Conservation (phyloP, 2,888 invertebrate genomes). For the Trachelus stipa region DNA sequence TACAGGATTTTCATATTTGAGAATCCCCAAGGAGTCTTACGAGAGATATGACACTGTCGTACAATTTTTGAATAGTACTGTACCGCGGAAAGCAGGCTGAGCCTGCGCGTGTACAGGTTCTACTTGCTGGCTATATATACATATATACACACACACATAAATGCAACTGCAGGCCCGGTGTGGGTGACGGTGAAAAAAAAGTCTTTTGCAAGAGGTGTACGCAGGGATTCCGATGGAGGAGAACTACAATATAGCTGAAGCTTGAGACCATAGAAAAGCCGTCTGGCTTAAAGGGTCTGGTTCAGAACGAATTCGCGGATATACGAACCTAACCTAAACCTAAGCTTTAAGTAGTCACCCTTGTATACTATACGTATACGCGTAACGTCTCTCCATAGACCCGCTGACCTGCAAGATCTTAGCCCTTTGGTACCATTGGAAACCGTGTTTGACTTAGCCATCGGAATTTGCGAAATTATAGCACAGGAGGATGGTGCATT, state of each 20-base stretch:
- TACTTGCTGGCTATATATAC: neutral
- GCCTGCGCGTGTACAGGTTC: neutral
- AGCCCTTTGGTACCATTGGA: neutral
- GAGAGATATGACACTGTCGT: neutral
- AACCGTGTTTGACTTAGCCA: neutral
- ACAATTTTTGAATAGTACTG: neutral
- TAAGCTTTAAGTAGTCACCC: neutral
- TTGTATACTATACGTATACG: neutral
- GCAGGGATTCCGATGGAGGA: constrained; percentile 38
- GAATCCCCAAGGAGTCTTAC: neutral
- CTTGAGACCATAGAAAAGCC: constrained; percentile 62
- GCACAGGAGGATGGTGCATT: neutral
- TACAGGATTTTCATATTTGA: neutral
- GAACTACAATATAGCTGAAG: constrained; percentile 42
- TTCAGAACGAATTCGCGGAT: constrained; percentile 25
- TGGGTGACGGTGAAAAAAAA: constrained; percentile 41
- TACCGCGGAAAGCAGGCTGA: neutral
- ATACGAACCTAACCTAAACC: neutral
- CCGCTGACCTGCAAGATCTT: neutral
- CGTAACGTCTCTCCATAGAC: neutral
- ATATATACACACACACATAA: neutral
- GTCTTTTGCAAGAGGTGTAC: constrained; percentile 43
- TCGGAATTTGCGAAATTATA: neutral
- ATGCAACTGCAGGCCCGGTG: constrained; percentile 17
- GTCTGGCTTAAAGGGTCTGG: constrained; percentile 64